Evolutionary conservation across 2,113 vertebrate species (phyloP).

Genomic region (Dromas ardeola): DNA sequence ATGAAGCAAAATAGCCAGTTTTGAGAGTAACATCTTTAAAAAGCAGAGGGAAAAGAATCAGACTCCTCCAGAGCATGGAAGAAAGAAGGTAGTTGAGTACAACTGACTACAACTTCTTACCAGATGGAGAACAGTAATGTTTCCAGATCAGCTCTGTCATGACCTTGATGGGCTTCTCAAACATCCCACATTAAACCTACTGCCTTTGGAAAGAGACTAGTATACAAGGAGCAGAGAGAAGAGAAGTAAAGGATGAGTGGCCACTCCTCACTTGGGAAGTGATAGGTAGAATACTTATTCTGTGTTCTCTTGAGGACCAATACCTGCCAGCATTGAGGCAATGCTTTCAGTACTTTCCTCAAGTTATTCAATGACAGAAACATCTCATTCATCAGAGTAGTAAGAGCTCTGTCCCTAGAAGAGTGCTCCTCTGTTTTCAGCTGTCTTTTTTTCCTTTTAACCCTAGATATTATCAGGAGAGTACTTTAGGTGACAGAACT

Average conservation of each 20-base stretch:
- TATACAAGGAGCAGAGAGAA: neutral
- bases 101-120: neutral
- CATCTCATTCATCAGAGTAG: neutral
- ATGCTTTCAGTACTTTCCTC: fast-evolving
- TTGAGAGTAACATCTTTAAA: neutral
- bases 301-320: neutral
- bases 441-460: neutral
- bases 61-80: neutral
- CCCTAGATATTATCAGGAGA: neutral
- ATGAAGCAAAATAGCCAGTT: neutral
- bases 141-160: neutral
- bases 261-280: neutral
- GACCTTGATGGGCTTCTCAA: neutral
- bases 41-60: neutral
- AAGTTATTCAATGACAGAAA: neutral
- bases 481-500: neutral
- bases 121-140: neutral
- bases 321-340: neutral
- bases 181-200: neutral
- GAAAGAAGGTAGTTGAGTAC: neutral
- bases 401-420: neutral
- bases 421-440: neutral
- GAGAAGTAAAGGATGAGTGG: neutral
- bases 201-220: neutral
- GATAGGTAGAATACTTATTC: neutral